phyloP scores from a whole-genome alignment of 2,113 vertebrate genomes.

The Lipophrys pholis region DNA sequence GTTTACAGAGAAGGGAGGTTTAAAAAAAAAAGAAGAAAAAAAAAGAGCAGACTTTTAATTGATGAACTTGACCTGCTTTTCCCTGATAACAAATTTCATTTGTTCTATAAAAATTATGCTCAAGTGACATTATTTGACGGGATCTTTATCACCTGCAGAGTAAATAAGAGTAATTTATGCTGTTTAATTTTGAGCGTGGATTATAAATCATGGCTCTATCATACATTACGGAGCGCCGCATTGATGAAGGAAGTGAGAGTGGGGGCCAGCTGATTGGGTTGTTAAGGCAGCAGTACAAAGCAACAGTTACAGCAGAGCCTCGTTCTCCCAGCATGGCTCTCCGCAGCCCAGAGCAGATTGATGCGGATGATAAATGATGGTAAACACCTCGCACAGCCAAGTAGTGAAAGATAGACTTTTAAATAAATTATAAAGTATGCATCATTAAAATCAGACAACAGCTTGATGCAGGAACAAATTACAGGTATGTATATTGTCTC shows the following conservation, averaged over 20 bases:
- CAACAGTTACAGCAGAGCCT: slow-evolving; percentile 68
- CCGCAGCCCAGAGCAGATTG: slow-evolving; percentile 62
- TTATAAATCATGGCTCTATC: slow-evolving; percentile 83
- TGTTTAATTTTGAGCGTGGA: slow-evolving; percentile 82
- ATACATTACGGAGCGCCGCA: slow-evolving; percentile 73
- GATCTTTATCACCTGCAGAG: slow-evolving; percentile 87
- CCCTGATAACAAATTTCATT: slow-evolving; percentile 87
- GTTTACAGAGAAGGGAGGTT: slow-evolving; percentile 62
- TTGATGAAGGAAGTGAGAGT: slow-evolving; percentile 77
- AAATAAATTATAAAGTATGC: slow-evolving; percentile 75
- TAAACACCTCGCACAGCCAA: slow-evolving; percentile 63
- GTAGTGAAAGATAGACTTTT: slow-evolving; percentile 71
- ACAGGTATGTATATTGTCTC: slow-evolving; percentile 66
- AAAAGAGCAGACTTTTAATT: slow-evolving; percentile 82
- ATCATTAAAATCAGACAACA: slow-evolving; percentile 70
- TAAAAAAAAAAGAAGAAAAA: slow-evolving; percentile 25
- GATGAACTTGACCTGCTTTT: slow-evolving; percentile 87
- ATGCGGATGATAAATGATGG: slow-evolving; percentile 76
- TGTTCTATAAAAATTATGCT: slow-evolving; percentile 87
- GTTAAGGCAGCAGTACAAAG: slow-evolving; percentile 71
- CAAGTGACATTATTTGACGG: slow-evolving; percentile 87
- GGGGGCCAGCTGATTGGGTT: slow-evolving; percentile 72
- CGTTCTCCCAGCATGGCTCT: slow-evolving; percentile 69
- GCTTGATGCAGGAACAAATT: slow-evolving; percentile 61
- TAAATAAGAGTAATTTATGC: slow-evolving; percentile 89